A percentile compares a stretch with the other conserved stretches of the same genome.
phyloP scores from a whole-genome alignment of 2,888 invertebrate genomes.

The Mesorhabditis spiculigera region DNA sequence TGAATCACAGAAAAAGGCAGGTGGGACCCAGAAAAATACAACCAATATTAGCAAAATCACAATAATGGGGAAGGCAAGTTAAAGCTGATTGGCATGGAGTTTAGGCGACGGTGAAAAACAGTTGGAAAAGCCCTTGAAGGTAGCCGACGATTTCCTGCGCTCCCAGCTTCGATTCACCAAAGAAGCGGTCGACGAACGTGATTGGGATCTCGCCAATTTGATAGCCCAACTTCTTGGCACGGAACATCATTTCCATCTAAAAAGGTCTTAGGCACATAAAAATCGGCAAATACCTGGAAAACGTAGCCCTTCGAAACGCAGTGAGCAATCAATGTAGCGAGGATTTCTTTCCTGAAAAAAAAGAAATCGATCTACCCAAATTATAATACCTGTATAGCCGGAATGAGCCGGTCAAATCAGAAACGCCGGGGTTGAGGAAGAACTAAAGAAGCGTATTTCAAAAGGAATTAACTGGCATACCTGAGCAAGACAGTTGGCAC shows the following conservation, averaged over 20 bases:
- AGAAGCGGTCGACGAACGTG: conserved; percentile 94
- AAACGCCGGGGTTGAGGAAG: conserved; percentile 83
- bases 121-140: conserved; percentile 80
- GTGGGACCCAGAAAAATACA: no score
- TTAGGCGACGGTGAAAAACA: conserved; percentile 69
- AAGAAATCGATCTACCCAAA: background rate
- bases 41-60: no score
- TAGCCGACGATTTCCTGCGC: conserved; percentile 91
- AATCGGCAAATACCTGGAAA: conserved; percentile 70
- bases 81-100: background rate
- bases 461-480: conserved; percentile 58
- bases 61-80: no score
- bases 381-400: conserved; percentile 71
- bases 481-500: conserved; percentile 90
- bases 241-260: conserved; percentile 93
- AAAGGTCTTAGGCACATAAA: conserved; percentile 11
- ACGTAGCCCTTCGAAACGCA: conserved; percentile 97
- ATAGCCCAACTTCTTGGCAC: conserved; percentile 81
- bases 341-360: conserved; percentile 72
- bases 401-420: conserved; percentile 95
- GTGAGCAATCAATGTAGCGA: conserved; percentile 79
- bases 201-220: conserved; percentile 86
- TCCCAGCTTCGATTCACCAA: conserved; percentile 94
- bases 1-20: no score
- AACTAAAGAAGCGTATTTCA: conserved; percentile 28